Evolutionary conservation across 2,888 invertebrate species (phyloP).

Genomic region (Lordiphosa andalusiaca): DNA sequence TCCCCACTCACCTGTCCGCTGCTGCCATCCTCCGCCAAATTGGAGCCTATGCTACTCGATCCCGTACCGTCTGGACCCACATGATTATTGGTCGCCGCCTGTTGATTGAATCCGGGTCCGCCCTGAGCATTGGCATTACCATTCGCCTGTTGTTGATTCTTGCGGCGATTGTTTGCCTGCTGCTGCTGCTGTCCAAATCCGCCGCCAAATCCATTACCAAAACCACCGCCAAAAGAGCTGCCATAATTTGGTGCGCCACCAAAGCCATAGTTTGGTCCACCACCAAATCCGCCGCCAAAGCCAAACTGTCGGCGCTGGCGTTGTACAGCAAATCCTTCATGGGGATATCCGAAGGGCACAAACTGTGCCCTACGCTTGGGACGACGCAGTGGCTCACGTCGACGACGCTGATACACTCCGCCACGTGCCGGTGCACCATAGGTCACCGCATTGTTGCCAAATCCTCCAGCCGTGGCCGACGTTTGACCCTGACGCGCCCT

Average conservation of each 20-base stretch:
- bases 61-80: slow-evolving; percentile 63
- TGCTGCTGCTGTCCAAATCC: slow-evolving; percentile 16
- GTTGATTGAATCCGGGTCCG: slow-evolving; percentile 66
- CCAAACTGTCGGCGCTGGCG: slow-evolving; percentile 14
- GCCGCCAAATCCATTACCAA: not conserved
- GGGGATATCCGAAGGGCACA: slow-evolving; percentile 61
- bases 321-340: slow-evolving; percentile 11
- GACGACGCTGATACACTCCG: slow-evolving; percentile 39
- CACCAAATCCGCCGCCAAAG: slow-evolving; percentile 16
- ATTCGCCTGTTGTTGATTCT: slow-evolving; percentile 37
- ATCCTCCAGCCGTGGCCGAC: slow-evolving; percentile 63
- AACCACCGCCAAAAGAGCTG: not conserved
- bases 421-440: slow-evolving; percentile 33
- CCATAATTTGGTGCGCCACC: slow-evolving; percentile 2
- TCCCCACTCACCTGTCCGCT: slow-evolving; percentile 67
- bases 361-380: slow-evolving; percentile 64
- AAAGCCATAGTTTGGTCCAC: slow-evolving; percentile 12
- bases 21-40: slow-evolving; percentile 74
- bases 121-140: slow-evolving; percentile 65
- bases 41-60: slow-evolving; percentile 77
- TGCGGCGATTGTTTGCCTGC: slow-evolving; percentile 16
- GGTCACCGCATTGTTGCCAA: slow-evolving; percentile 52
- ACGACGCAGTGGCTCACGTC: slow-evolving; percentile 21
- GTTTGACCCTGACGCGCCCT: slow-evolving; percentile 67
- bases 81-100: slow-evolving; percentile 76